A percentile compares a stretch with the other conserved stretches of the same genome.
phyloP scores from a whole-genome alignment of 2,113 vertebrate genomes.

The Delphinapterus leucas region DNA sequence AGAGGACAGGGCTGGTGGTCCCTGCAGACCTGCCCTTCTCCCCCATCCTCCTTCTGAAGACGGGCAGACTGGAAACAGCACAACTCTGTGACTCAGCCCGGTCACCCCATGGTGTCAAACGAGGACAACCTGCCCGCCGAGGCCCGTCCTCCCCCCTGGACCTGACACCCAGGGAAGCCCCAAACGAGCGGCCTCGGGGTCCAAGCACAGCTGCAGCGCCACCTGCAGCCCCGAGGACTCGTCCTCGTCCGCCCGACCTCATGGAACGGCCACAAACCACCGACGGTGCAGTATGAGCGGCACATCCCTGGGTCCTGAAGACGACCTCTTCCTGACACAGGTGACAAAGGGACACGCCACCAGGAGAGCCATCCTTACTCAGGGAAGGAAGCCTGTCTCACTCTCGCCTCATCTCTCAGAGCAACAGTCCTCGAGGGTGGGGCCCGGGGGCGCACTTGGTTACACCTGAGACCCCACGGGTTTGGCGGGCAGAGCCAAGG shows the following conservation, averaged over 20 bases:
- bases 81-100: not conserved
- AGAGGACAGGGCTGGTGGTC: not conserved
- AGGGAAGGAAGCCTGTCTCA: not conserved
- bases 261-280: not conserved
- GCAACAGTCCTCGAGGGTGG: not conserved
- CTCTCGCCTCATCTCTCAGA: not conserved
- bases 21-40: too few relatives aligned
- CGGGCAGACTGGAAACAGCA: not conserved
- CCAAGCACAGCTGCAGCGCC: rapidly evolving
- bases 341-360: not conserved
- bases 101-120: not conserved
- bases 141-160: not conserved
- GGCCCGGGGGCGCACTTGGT: rapidly evolving
- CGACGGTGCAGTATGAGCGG: rapidly evolving
- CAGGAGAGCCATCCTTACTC: not conserved
- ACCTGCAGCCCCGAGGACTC: rapidly evolving
- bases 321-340: not conserved
- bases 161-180: not conserved
- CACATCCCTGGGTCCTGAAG: not conserved
- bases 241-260: not conserved
- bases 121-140: too few relatives aligned
- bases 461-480: not conserved
- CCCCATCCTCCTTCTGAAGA: not conserved
- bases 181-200: not conserved
- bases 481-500: too few relatives aligned